Evolutionary conservation across 2,888 invertebrate genomes (phyloP).

Genomic region (Noctua comes): DNA sequence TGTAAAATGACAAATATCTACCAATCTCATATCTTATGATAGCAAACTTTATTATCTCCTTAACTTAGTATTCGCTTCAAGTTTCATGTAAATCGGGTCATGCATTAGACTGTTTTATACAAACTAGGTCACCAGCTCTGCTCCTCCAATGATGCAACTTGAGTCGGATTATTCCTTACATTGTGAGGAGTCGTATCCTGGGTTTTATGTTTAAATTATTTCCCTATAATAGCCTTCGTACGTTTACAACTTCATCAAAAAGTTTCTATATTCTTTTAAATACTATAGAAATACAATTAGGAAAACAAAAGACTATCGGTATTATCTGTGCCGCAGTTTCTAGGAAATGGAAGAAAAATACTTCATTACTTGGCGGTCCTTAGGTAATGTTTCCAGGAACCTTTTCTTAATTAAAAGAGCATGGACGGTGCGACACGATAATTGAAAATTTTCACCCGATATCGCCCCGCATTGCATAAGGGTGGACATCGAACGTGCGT

Average conservation of each 20-base stretch:
- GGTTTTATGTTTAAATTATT: background rate
- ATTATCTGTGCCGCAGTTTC: conserved; percentile 1
- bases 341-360: conserved; percentile 42
- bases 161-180: background rate
- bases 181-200: background rate
- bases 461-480: conserved; percentile 19
- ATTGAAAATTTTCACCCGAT: conserved; percentile 65
- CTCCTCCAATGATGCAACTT: background rate
- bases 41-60: background rate
- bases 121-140: background rate
- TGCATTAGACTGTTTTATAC: background rate
- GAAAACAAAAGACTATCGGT: conserved; percentile 2
- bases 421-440: conserved; percentile 37
- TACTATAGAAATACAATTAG: conserved; percentile 1
- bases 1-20: background rate
- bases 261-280: background rate
- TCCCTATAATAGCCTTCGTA: background rate
- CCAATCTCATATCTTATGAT: background rate
- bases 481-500: conserved; percentile 19
- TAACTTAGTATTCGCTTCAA: background rate
- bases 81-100: background rate
- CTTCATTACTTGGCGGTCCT: conserved; percentile 18
- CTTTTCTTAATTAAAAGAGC: conserved; percentile 55
- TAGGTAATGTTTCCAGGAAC: conserved; percentile 29
- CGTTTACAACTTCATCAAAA: conserved; percentile 19